Percentiles rank a stretch among this genome's conserved stretches.
Evolutionary conservation across 2,888 invertebrate species (phyloP).

Genomic region (Eretmocerus hayati): DNA sequence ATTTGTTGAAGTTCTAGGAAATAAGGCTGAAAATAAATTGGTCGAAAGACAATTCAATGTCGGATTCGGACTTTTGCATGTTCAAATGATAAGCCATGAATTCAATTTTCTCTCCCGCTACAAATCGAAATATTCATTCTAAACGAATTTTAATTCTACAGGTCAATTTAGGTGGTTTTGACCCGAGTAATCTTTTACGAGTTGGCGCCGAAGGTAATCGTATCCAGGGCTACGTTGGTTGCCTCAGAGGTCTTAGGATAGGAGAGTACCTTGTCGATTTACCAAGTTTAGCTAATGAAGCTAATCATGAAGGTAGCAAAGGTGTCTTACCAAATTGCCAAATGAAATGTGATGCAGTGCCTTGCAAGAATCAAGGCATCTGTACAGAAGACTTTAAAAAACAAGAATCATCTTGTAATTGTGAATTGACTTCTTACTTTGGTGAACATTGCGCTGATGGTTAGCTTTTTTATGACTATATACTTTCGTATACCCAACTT

Average conservation of each 20-base stretch:
- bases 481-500: not conserved
- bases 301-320: slow-evolving; percentile 62
- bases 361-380: slow-evolving; percentile 80
- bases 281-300: slow-evolving; percentile 62
- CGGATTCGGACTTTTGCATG: too few species aligned
- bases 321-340: slow-evolving; percentile 76
- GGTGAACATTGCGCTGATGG: slow-evolving; percentile 79
- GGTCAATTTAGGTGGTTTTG: slow-evolving; percentile 80
- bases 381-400: slow-evolving; percentile 85
- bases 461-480: slow-evolving; percentile 25
- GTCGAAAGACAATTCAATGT: too few species aligned
- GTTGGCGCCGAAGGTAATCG: slow-evolving; percentile 51
- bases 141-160: slow-evolving; percentile 55
- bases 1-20: too few species aligned
- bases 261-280: slow-evolving; percentile 74
- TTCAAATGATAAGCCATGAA: too few species aligned
- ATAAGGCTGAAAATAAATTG: too few species aligned
- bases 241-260: slow-evolving; percentile 80
- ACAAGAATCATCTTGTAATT: slow-evolving; percentile 80
- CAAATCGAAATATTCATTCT: slow-evolving; percentile 1
- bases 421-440: slow-evolving; percentile 82
- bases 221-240: slow-evolving; percentile 74
- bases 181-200: slow-evolving; percentile 63
- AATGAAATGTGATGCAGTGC: slow-evolving; percentile 82
- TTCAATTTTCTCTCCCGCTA: not conserved